These are phyloP conservation scores for Agriopis aurantiaria DNA, from an alignment of 2,888 invertebrate genomes.

Conservation along the genomic window DNA sequence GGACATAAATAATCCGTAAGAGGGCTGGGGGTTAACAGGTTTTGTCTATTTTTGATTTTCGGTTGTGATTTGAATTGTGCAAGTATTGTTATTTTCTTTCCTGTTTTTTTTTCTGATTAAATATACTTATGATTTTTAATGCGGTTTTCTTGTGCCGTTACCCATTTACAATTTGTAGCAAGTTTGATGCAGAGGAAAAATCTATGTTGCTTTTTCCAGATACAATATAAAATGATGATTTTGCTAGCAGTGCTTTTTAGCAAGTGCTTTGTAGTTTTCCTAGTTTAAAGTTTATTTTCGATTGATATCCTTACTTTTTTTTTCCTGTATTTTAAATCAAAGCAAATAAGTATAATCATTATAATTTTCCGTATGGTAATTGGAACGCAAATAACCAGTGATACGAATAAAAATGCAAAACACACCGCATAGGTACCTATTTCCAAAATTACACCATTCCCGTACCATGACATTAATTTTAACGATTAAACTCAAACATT, in stretches of 20 bases:
- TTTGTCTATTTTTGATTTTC: slow-evolving; percentile 27
- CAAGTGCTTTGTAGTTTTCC: too few relatives aligned
- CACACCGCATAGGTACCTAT: slow-evolving; percentile 27
- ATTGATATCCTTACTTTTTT: too few relatives aligned
- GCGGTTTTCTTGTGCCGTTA: neutral
- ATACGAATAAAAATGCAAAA: slow-evolving; percentile 38
- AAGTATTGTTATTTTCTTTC: neutral
- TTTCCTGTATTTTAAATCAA: too few relatives aligned
- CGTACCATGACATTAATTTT: slow-evolving; percentile 80
- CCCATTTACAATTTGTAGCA: too few relatives aligned
- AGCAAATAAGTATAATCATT: too few relatives aligned
- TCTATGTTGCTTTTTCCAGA: too few relatives aligned
- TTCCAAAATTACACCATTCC: slow-evolving; percentile 51
- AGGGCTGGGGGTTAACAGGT: slow-evolving; percentile 52
- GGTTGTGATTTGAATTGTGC: slow-evolving; percentile 13
- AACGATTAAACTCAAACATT: slow-evolving; percentile 71
- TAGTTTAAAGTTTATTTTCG: too few relatives aligned
- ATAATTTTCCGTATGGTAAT: neutral
- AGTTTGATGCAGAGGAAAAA: too few relatives aligned
- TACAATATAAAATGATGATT: too few relatives aligned
- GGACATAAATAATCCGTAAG: slow-evolving; percentile 72
- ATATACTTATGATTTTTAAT: neutral
- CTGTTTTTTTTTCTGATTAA: neutral
- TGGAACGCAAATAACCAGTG: slow-evolving; percentile 9
- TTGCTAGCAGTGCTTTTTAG: too few relatives aligned